Base-by-base conservation (phyloP, 2,888 invertebrate species). In the Shargacucullia verbasci region DNA sequence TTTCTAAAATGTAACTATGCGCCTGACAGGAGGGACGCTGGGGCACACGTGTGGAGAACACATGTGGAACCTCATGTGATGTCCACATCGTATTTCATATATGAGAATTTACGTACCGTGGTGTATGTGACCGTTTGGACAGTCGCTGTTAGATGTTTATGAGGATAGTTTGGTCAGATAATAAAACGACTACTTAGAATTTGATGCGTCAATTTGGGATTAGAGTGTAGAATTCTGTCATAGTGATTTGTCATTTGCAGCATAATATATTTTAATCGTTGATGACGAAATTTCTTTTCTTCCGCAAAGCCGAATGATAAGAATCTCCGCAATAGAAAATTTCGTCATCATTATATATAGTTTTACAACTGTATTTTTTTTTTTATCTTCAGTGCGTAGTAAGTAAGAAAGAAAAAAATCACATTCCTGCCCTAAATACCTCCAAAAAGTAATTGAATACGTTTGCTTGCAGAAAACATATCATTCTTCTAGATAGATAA, bases 81-180 rank as follows among this genome's bases (percentile, higher is more conserved):
- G 74, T 74, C 77, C 77, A 73, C 81, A 77, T 70, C 70, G 59
- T 67, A 54, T 69, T 55, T 72, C 76, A 65, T 77, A 73, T 80
- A 80, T 82, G 83, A 80, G 84, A 83, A 82, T 78, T 76, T 77
- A 82, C 79, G 71, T 78, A 73, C 65, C 70, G 69, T 68, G 62
- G 52, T 76, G 73, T 78, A 75, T 74, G 61, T 59, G 60, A 40
- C 62, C 69, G 54, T 57, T 46, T 46, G 79, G 79, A 81, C 80
- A 79, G 71, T 76, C 80, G 47, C 25, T 14, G 40, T 44, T 46
- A 77, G 6, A 64, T 43, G 48, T 37, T 20, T 39, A 12, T 15
- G 7, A 14, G 6, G 4, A 20, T 20, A 20, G 20, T 20, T 20
- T 4, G 20, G 20, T 20, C 20, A 20, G 20, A 20, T 20, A 20